Percentiles rank a stretch among this genome's conserved stretches.
Conservation (phyloP, 2,888 invertebrate genomes). For the Stictocephala bisonia region DNA sequence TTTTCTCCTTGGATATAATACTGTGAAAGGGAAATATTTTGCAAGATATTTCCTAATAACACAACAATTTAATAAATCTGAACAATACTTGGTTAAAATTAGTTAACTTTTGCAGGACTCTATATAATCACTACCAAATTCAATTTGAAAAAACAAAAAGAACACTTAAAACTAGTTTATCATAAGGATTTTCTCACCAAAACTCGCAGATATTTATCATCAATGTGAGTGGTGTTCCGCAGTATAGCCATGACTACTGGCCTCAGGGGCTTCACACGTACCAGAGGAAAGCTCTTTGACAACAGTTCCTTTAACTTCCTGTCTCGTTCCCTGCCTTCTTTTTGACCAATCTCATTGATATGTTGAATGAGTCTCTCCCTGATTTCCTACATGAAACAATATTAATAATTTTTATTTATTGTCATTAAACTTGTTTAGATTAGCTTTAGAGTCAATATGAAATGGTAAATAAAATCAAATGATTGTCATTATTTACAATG, state of each 20-base stretch:
- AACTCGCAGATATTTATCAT: constrained; percentile 85
- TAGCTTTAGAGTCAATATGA: no score
- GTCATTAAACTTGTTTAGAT: no score
- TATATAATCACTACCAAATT: background rate
- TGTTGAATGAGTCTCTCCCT: constrained; percentile 80
- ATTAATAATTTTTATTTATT: background rate
- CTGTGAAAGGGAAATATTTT: no score
- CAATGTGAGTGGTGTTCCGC: constrained; percentile 92
- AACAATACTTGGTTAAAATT: constrained; percentile 32
- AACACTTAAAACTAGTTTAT: background rate
- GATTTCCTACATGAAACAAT: constrained; percentile 66
- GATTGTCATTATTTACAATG: no score
- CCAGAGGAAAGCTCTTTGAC: constrained; percentile 92
- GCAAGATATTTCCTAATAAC: no score
- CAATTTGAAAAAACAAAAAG: background rate
- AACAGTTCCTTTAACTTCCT: constrained; percentile 90
- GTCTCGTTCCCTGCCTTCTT: constrained; percentile 78
- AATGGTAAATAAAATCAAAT: no score
- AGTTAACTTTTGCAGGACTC: background rate
- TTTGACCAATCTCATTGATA: constrained; percentile 84
- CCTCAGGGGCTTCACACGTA: constrained; percentile 88
- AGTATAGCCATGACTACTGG: constrained; percentile 96
- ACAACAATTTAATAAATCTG: no score
- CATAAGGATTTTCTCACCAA: constrained; percentile 71
- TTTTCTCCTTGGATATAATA: no score